Conservation (phyloP, 2,888 invertebrate genomes). For the Plebejus melissa region DNA sequence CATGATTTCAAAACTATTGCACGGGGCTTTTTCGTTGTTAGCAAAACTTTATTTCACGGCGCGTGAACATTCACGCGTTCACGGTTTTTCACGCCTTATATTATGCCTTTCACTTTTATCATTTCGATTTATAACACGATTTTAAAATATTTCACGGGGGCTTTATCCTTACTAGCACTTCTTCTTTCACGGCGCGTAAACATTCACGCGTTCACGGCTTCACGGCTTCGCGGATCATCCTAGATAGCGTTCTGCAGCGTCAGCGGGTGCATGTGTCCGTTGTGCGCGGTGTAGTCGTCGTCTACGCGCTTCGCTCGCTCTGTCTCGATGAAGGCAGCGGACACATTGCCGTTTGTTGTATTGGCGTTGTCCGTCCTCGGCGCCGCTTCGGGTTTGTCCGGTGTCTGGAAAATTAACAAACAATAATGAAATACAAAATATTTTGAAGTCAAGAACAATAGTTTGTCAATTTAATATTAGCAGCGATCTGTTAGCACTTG, state of each 20-base stretch:
- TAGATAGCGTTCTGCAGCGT: conserved; percentile 69
- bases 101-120: too few relatives aligned
- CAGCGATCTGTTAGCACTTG: too few relatives aligned
- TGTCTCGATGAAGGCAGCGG: conserved; percentile 64
- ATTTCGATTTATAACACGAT: too few relatives aligned
- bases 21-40: too few relatives aligned
- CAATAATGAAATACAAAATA: background rate
- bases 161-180: too few relatives aligned
- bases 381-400: conserved; percentile 51
- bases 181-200: background rate
- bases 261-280: conserved; percentile 65
- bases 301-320: conserved; percentile 52
- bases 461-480: too few relatives aligned
- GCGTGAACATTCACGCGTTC: too few relatives aligned
- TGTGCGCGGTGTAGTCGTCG: conserved; percentile 71
- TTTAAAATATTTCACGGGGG: too few relatives aligned
- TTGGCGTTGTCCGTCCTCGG: conserved; percentile 54
- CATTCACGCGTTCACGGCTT: background rate
- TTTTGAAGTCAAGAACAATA: too few relatives aligned
- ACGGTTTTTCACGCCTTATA: too few relatives aligned
- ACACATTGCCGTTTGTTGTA: conserved; percentile 51
- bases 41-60: too few relatives aligned
- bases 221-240: background rate
- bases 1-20: too few relatives aligned
- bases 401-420: conserved; percentile 44